Evolutionary conservation across 2,113 vertebrate species (phyloP).

Genomic region (Typhlomys cinereus): DNA sequence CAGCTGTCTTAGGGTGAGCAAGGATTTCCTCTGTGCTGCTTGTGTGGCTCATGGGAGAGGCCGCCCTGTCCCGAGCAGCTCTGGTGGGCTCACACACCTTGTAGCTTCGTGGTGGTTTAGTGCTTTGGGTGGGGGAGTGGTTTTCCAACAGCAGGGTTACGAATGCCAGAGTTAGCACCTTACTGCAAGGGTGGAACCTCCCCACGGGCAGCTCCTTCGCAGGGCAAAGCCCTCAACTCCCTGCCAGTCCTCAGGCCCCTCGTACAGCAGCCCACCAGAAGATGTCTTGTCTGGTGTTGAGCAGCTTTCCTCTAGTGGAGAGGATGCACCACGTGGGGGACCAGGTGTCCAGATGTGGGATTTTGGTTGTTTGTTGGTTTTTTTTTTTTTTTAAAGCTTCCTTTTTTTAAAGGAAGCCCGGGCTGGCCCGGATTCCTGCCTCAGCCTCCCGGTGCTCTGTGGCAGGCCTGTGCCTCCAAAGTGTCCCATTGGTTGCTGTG

Average conservation of each 20-base stretch:
- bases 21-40: too few species aligned
- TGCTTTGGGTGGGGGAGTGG: neutral
- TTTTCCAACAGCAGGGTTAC: fast-evolving
- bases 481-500: fast-evolving
- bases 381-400: too few species aligned
- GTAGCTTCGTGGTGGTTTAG: fast-evolving
- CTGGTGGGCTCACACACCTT: neutral
- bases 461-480: too few species aligned
- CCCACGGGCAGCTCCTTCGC: fast-evolving
- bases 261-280: fast-evolving
- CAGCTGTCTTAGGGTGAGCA: fast-evolving
- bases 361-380: neutral
- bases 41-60: neutral
- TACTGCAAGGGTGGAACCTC: fast-evolving
- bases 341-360: too few species aligned
- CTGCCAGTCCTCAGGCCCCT: too few species aligned
- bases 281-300: neutral
- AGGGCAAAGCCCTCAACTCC: fast-evolving
- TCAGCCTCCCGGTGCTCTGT: neutral
- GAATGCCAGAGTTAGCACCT: neutral
- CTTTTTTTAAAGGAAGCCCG: too few species aligned
- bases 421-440: neutral
- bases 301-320: too few species aligned
- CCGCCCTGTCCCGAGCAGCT: fast-evolving
- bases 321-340: fast-evolving